Percentiles rank a stretch among this genome's conserved stretches.
phyloP scores from a whole-genome alignment of 2,113 vertebrate species.

The Leucopsar rothschildi region DNA sequence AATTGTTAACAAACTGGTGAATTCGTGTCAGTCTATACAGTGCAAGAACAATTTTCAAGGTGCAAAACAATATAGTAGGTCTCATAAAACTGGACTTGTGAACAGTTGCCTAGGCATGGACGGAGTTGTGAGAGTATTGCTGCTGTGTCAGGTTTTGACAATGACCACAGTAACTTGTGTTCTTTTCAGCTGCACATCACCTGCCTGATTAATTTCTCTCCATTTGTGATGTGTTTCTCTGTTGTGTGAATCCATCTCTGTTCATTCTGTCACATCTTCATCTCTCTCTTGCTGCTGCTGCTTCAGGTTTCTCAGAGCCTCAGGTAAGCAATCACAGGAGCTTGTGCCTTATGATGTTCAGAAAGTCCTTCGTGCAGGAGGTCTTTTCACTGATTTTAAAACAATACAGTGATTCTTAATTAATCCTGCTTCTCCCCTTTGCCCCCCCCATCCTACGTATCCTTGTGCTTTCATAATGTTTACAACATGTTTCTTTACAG shows the following conservation, averaged over 20 bases:
- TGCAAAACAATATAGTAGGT: not conserved
- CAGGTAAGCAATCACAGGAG: slow-evolving; percentile 62
- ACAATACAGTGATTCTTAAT: not conserved
- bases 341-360: not conserved
- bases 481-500: not conserved
- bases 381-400: not conserved
- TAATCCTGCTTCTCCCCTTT: not conserved
- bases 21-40: not conserved
- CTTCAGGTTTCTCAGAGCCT: slow-evolving; percentile 63
- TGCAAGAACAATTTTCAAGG: not conserved
- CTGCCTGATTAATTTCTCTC: slow-evolving; percentile 73
- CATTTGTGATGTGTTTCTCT: slow-evolving; percentile 77
- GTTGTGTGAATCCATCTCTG: slow-evolving; percentile 73
- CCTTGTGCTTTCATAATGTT: not conserved
- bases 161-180: slow-evolving; percentile 65
- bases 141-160: slow-evolving; percentile 31
- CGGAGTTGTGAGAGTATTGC: slow-evolving; percentile 20
- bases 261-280: slow-evolving; percentile 74
- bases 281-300: slow-evolving; percentile 69
- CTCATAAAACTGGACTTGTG: not conserved
- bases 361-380: not conserved
- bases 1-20: not conserved
- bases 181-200: slow-evolving; percentile 72
- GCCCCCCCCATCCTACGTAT: not conserved
- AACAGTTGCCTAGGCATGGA: not conserved